Evolutionary conservation across 2,888 invertebrate genomes (phyloP), one percentile per base, ranked within the genome.

Genomic region (Oscheius sp.): DNA sequence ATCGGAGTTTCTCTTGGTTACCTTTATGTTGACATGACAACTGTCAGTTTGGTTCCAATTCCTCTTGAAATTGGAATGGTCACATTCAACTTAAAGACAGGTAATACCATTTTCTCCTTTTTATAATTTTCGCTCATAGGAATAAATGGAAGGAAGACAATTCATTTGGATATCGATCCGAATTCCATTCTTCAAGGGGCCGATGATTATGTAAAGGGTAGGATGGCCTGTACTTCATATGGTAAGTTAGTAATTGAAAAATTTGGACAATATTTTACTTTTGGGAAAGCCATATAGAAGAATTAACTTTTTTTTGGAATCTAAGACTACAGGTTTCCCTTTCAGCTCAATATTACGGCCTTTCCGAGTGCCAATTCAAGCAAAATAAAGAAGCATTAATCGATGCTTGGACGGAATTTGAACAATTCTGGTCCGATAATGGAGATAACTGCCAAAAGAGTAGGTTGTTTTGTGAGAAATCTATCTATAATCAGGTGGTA

Each of bases 391-490:
- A 51, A 4, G 51, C 28, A 6, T n/a, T 30, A 9, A 51, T 2
- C 6, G 20, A 5, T 30, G 51, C 51, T 5, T 51, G 51, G 51
- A 2, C 6, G 12, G n/a, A 51, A 32, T 51, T 51, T 30, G 20
- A 51, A 51, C 5, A 51, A 28, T 28, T 32, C 9, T 51, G 51
- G 51, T 12, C 30, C n/a, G 51, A 51, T n/a, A 51, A 30, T n/a
- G 9, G 17, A 45, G 2, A 26, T n/a, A 32, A n/a, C n/a, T n/a
- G n/a, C n/a, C n/a, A 12, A 2, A 32, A 30, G 32, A n/a, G 51
- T 26, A 2, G 32, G 32, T 2, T 51, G 9, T 51, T 51, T 2
- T 51, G 51, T 20, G 51, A 51, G n/a, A 51, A 51, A 20, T 12
- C 8, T 26, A 17, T 6, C 20, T 51, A 6, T 12, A 26, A 28